These are phyloP conservation scores for Telmatochromis bifrenatus DNA, from an alignment of 2,113 vertebrate genomes.

Conservation along the genomic window DNA sequence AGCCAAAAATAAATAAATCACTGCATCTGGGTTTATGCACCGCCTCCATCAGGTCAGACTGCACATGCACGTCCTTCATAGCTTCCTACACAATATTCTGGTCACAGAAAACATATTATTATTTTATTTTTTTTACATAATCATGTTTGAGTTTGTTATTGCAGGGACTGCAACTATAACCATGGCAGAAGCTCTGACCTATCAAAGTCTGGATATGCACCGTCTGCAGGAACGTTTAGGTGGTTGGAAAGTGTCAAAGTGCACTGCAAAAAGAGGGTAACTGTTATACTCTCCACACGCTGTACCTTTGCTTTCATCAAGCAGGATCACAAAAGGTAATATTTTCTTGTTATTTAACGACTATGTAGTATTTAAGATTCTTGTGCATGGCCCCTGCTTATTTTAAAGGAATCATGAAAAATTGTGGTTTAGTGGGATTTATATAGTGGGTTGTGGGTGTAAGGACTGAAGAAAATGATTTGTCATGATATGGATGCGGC, in stretches of 20 bases:
- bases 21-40: background rate
- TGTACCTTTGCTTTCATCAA: background rate
- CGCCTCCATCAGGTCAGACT: background rate
- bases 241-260: background rate
- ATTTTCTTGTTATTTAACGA: background rate
- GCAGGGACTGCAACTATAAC: background rate
- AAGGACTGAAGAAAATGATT: background rate
- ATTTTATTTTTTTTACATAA: background rate
- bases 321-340: fast-evolving
- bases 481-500: background rate
- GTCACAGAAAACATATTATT: background rate
- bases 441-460: background rate
- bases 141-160: background rate
- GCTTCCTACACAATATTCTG: background rate
- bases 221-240: background rate
- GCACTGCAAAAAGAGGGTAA: background rate
- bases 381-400: background rate
- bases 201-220: fast-evolving
- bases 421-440: background rate
- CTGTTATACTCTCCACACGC: background rate
- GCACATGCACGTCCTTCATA: background rate
- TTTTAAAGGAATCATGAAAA: background rate
- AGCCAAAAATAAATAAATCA: background rate
- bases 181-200: background rate
- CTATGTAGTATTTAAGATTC: background rate